Evolutionary conservation across 1,140 invertebrate genomes (phyloP), one percentile per base, ranked within the genome.

Genomic region (Physella acuta): DNA sequence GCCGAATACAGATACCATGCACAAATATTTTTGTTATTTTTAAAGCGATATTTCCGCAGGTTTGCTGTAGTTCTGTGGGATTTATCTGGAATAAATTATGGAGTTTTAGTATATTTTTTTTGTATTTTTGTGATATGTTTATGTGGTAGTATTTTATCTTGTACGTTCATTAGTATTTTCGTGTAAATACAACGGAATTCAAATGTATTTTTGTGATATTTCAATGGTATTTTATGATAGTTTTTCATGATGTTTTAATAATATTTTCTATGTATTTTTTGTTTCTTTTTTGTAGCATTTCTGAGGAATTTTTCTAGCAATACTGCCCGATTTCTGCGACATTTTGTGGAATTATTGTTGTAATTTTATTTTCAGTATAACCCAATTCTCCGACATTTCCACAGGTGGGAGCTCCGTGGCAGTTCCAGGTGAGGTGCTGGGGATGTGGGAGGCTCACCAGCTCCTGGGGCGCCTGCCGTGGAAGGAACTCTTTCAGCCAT

Each of bases 391-490:
- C 34, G 17, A 1, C 37, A 3, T 17, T 34, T 56, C 20, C 70
- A 36, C 75, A 89, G 94, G 94, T 68, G 88, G 89, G 0, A 79
- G 93, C n/a, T 86, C 94, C 0, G 89, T 95, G 28, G 93, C 88
- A 0, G 91, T 97, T 24, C 95, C 96, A 3, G 95, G 95, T 0
- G 95, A 98, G 84, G 78, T 97, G 0, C 89, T 89, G 70, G 95
- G 94, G 1, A 94, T 94, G 78, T 92, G 92, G 90, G 88, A 90
- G 68, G 92, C 93, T 0, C 91, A 96, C 80, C 84, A 91, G 75
- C 85, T 31, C 17, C 77, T 77, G 66, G 86, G 84, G 5, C 75
- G 76, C 30, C 83, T 98, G 0, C 88, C 90, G 0, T 99, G 96
- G 95, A 84, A 85, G 11, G 88, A 90, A 0, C 83, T 99, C 1